Base-by-base conservation (phyloP, 2,797 vertebrate genomes). In the Xyrichtys novacula region DNA sequence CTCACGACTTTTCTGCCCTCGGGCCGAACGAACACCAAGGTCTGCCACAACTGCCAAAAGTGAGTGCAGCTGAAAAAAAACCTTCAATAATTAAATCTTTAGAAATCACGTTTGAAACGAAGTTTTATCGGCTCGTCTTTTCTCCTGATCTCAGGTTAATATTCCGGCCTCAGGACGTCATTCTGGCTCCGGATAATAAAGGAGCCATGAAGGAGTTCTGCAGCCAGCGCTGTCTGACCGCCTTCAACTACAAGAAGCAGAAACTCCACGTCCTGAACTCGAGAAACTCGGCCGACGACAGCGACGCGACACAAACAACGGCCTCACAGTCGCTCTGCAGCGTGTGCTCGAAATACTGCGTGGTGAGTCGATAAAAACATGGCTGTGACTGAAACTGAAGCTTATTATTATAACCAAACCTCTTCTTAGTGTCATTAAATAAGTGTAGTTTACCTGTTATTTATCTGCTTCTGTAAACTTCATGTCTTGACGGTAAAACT, bases 21-120 rank as follows among this genome's bases (percentile, higher is more conserved):
- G 0, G 8, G 11, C 58, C 81, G 54, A 68, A 75, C 57, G 16
- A 74, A 83, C 81, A 92, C 90, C 79, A 97, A 96, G 92, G 91
- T 82, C 79, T 99, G 98, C 76, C 90, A 94, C 83, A 94, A 91
- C 92, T 99, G 97, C 88, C 93, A 93, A 71, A 99, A 97, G 98
- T 99, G 93, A 90, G 85, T 76, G 7, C 14, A 8, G 0, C 17
- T 25, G 11, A 3, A 12, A 22, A 20, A 20, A n/a, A 31, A 15
- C 5, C 2, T 0, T 34, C 32, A 34, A n/a, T n/a, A n/a, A n/a
- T n/a, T n/a, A n/a, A n/a, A n/a, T n/a, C n/a, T n/a, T n/a, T n/a
- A n/a, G n/a, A n/a, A n/a, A n/a, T n/a, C n/a, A n/a, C n/a, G n/a
- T n/a, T n/a, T n/a, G 1, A 39, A 17, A 5, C 5, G 10, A 38